Evolutionary conservation across 2,113 vertebrate species (phyloP).

Genomic region (Mugil cephalus): DNA sequence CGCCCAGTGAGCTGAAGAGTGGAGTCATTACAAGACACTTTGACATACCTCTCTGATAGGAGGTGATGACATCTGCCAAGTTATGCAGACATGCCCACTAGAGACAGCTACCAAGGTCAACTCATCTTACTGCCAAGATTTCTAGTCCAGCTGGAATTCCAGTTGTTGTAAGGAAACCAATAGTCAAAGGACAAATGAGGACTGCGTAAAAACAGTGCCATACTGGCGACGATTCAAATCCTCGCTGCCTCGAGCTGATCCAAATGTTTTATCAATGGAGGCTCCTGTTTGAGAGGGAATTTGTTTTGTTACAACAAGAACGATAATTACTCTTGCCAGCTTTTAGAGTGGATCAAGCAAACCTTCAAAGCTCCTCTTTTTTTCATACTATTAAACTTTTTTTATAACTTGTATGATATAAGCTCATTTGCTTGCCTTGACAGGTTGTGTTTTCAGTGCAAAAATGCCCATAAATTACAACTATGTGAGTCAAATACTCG

Average conservation of each 20-base stretch:
- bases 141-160: conserved; percentile 60
- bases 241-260: conserved; percentile 15
- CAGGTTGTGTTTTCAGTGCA: conserved; percentile 3
- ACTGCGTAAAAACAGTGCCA: conserved; percentile 10
- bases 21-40: conserved; percentile 42
- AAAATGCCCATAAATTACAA: neutral
- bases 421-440: conserved; percentile 22
- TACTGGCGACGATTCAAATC: conserved; percentile 20
- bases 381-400: conserved; percentile 2
- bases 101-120: conserved; percentile 77
- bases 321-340: conserved; percentile 10
- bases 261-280: conserved; percentile 27
- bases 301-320: conserved; percentile 31
- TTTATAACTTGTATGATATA: neutral
- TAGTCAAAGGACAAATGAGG: conserved; percentile 36
- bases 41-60: conserved; percentile 72
- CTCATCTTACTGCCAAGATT: conserved; percentile 70
- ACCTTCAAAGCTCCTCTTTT: neutral
- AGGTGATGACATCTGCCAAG: conserved; percentile 79
- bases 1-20: neutral
- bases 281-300: conserved; percentile 40
- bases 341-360: conserved; percentile 39
- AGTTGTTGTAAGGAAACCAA: conserved; percentile 54
- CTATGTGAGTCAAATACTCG: neutral
- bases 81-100: conserved; percentile 75